Percentiles rank a stretch among this genome's conserved stretches.
phyloP scores from a whole-genome alignment of 2,888 invertebrate genomes.

The Hermodice carunculata region DNA sequence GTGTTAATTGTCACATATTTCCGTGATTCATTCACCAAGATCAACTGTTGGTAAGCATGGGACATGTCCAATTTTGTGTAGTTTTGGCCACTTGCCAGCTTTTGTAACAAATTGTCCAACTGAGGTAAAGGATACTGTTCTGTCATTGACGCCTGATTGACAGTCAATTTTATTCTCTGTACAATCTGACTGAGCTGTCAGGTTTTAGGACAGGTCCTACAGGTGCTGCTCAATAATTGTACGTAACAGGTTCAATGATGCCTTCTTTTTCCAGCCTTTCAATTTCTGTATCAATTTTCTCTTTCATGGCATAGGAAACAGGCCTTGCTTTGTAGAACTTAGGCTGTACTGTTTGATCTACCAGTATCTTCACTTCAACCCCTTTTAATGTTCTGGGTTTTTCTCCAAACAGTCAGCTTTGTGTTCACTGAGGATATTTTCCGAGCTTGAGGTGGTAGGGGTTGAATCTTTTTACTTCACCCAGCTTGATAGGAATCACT shows the following conservation, averaged over 20 bases:
- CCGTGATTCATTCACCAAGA: neutral
- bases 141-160: neutral
- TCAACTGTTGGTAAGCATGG: neutral
- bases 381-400: too few relatives aligned
- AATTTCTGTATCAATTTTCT: neutral
- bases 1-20: constrained; percentile 1
- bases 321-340: neutral
- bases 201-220: neutral
- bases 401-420: too few relatives aligned
- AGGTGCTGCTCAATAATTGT: constrained; percentile 9
- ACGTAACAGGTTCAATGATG: neutral
- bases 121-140: constrained; percentile 8
- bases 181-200: neutral
- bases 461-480: too few relatives aligned
- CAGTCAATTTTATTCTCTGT: constrained; percentile 8
- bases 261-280: neutral
- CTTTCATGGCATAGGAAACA: neutral
- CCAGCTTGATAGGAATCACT: too few relatives aligned
- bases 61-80: neutral
- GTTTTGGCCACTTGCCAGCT: neutral
- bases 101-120: neutral
- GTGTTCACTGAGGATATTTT: too few relatives aligned
- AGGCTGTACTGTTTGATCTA: too few relatives aligned
- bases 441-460: too few relatives aligned
- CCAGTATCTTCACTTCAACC: too few relatives aligned